Evolutionary conservation across 2,888 invertebrate genomes (phyloP).

Genomic region (Drosophila infuscata): DNA sequence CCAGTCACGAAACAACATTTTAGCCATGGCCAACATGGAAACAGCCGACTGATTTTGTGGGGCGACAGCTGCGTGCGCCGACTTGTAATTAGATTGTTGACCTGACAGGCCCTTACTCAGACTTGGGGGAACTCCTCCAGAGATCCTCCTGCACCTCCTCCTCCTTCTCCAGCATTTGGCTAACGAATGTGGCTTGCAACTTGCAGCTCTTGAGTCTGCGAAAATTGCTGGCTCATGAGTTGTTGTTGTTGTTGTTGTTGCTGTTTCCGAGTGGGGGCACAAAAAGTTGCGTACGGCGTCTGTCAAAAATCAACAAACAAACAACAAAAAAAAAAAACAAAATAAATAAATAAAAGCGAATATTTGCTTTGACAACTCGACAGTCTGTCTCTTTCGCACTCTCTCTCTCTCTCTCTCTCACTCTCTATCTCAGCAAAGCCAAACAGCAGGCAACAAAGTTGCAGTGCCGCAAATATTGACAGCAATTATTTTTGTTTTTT

Average conservation of each 20-base stretch:
- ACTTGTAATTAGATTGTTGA: slow-evolving; percentile 63
- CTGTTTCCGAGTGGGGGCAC: slow-evolving; percentile 17
- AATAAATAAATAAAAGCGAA: slow-evolving; percentile 2
- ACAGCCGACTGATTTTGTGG: slow-evolving; percentile 25
- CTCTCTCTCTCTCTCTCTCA: neutral
- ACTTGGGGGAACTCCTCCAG: slow-evolving; percentile 1
- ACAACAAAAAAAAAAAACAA: neutral
- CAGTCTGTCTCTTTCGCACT: neutral
- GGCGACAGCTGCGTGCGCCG: slow-evolving; percentile 55
- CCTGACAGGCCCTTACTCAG: slow-evolving; percentile 29
- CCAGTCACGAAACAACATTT: slow-evolving; percentile 56
- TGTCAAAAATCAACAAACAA: slow-evolving; percentile 54
- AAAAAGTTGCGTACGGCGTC: slow-evolving; percentile 48
- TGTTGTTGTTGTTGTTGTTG: neutral
- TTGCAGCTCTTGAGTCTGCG: slow-evolving; percentile 12
- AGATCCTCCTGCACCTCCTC: neutral
- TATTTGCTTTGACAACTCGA: slow-evolving; percentile 18
- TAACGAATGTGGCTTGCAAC: slow-evolving; percentile 25
- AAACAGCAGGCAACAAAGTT: slow-evolving; percentile 28
- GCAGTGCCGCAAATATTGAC: slow-evolving; percentile 27
- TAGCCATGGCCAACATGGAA: neutral
- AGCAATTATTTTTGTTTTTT: slow-evolving; percentile 11
- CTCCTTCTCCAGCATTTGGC: neutral
- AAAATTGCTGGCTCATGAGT: slow-evolving; percentile 17
- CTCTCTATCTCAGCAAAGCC: neutral